These are phyloP conservation scores for Hylomyscus alleni DNA, from an alignment of 2,797 vertebrate species.

Conservation along the genomic window DNA sequence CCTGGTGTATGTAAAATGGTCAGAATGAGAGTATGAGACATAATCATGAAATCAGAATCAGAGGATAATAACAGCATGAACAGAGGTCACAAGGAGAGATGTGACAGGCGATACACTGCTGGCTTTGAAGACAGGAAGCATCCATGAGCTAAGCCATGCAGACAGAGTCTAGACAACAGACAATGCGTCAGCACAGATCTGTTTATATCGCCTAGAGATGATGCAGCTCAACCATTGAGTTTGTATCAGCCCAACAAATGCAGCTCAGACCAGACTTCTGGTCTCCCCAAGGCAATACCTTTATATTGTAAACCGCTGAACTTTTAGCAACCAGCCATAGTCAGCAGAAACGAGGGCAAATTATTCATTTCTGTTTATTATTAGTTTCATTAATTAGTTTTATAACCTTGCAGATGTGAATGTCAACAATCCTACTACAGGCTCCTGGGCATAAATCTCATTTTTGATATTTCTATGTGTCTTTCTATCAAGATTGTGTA, in stretches of 20 bases:
- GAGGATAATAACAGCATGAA: neutral
- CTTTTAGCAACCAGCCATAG: neutral
- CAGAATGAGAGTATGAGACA: neutral
- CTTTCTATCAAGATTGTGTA: neutral
- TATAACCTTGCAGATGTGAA: neutral
- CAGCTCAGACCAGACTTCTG: neutral
- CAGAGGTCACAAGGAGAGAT: neutral
- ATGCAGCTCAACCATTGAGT: neutral
- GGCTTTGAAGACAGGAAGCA: neutral
- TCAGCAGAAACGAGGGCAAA: neutral
- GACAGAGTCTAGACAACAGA: neutral
- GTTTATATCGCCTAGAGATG: neutral
- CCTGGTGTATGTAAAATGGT: neutral
- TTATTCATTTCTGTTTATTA: neutral
- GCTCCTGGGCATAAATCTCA: neutral
- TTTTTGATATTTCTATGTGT: neutral
- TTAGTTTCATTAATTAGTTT: neutral
- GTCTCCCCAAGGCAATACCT: neutral
- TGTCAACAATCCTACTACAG: neutral
- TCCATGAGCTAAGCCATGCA: neutral
- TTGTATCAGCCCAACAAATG: neutral
- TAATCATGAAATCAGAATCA: neutral
- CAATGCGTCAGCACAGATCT: neutral
- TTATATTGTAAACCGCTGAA: neutral
- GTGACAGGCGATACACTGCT: fast-evolving